These are phyloP conservation scores for Agapornis canus DNA, from an alignment of 2,797 vertebrate genomes.

Conservation along the genomic window DNA sequence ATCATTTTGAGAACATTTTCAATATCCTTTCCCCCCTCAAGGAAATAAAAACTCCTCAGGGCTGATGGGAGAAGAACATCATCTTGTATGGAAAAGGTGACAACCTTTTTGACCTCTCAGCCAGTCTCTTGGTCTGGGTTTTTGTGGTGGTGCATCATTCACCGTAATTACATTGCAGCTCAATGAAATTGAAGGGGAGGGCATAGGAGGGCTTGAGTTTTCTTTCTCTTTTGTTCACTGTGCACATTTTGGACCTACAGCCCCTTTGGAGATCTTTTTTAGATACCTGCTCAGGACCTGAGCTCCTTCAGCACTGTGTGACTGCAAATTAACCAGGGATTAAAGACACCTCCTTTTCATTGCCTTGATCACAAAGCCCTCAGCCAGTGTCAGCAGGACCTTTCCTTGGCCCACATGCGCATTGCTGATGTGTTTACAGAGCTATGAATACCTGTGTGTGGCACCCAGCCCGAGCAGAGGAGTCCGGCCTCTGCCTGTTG, in stretches of 20 bases:
- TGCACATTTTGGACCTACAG: not conserved
- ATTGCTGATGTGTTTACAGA: accelerated
- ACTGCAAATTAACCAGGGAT: not conserved
- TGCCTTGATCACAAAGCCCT: not conserved
- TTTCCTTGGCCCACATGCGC: not conserved
- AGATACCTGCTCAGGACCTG: accelerated
- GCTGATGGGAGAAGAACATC: not conserved
- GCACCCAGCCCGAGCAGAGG: accelerated
- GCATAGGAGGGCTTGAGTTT: not conserved
- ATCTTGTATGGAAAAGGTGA: not conserved
- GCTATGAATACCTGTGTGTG: accelerated
- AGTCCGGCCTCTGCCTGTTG: not conserved
- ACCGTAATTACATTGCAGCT: not conserved
- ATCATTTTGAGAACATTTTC: not conserved
- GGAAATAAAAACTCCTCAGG: not conserved
- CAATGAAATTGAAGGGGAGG: not conserved
- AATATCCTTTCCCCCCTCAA: accelerated
- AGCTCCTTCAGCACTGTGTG: not conserved
- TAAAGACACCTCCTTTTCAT: not conserved
- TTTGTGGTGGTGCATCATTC: not conserved
- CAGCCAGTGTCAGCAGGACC: not conserved
- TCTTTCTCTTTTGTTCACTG: not conserved
- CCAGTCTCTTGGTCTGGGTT: not conserved
- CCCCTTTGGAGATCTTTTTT: not conserved
- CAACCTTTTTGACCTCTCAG: not conserved